A percentile compares a stretch with the other conserved stretches of the same genome.
These are phyloP conservation scores for Calyptomena viridis DNA, from an alignment of 2,113 vertebrate species.

Conservation along the genomic window DNA sequence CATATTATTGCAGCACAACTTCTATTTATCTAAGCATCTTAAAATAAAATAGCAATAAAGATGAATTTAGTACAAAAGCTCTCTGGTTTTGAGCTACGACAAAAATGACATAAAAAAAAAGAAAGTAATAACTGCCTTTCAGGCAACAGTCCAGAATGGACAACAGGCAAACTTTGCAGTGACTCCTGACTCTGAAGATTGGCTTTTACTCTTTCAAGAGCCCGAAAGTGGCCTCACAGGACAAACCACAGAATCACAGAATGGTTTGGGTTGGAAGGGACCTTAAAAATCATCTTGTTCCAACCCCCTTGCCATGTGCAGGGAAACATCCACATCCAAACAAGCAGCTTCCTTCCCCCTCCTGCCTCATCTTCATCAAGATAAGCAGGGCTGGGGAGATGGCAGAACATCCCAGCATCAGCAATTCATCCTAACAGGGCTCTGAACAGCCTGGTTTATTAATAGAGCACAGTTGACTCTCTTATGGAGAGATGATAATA, in stretches of 20 bases:
- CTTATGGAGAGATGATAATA: background rate
- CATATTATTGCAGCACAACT: background rate
- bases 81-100: background rate
- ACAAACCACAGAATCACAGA: background rate
- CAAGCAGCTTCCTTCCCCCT: rapidly evolving
- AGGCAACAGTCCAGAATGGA: background rate
- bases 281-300: background rate
- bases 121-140: background rate
- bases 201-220: background rate
- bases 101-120: background rate
- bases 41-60: background rate
- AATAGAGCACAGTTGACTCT: background rate
- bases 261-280: background rate
- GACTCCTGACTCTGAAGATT: background rate
- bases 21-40: background rate
- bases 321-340: background rate
- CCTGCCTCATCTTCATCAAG: background rate
- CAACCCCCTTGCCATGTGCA: background rate
- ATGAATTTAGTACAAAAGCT: background rate
- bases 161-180: background rate
- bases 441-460: background rate
- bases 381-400: background rate
- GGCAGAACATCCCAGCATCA: background rate
- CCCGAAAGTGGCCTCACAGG: background rate
- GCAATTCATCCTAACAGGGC: background rate